A percentile compares a stretch with the other conserved stretches of the same genome.
Evolutionary conservation across 1,140 invertebrate genomes (phyloP).

Genomic region (Calosoma granatense): DNA sequence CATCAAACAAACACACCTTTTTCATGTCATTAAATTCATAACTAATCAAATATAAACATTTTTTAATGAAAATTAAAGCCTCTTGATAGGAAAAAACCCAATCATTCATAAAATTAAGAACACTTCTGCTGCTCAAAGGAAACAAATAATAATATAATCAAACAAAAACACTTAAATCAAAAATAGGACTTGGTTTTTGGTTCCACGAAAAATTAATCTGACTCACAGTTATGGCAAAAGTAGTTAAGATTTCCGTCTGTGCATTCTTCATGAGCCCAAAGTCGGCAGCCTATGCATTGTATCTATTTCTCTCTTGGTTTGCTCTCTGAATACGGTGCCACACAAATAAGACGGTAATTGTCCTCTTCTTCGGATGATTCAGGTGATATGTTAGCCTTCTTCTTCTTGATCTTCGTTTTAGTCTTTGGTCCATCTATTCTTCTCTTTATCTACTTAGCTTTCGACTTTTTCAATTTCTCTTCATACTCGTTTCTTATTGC

Average conservation of each 20-base stretch:
- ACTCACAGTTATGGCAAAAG: constrained; percentile 18
- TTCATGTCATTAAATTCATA: too few species aligned
- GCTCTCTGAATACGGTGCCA: constrained; percentile 16
- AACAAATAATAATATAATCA: too few species aligned
- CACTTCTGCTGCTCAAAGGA: too few species aligned
- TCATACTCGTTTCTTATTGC: constrained; percentile 15
- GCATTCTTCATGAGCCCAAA: constrained; percentile 22
- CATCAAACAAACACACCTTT: too few species aligned
- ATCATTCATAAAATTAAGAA: too few species aligned
- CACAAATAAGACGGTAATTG: constrained; percentile 18
- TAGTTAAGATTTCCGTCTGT: constrained; percentile 17
- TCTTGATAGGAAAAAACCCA: too few species aligned
- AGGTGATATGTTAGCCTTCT: constrained; percentile 8
- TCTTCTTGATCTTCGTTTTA: constrained; percentile 14
- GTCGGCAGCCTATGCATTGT: constrained; percentile 19
- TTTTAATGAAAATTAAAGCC: too few species aligned
- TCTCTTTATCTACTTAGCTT: constrained; percentile 6
- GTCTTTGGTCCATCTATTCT: constrained; percentile 13
- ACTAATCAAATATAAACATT: too few species aligned
- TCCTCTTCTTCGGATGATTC: constrained; percentile 19
- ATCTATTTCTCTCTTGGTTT: constrained; percentile 18
- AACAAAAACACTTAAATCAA: too few species aligned
- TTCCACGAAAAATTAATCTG: too few species aligned
- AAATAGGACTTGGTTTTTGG: too few species aligned
- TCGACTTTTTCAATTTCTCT: constrained; percentile 7